A percentile compares a stretch with the other conserved stretches of the same genome.
Conservation (phyloP, 2,888 invertebrate species). For the Sclerodermus sp. region DNA sequence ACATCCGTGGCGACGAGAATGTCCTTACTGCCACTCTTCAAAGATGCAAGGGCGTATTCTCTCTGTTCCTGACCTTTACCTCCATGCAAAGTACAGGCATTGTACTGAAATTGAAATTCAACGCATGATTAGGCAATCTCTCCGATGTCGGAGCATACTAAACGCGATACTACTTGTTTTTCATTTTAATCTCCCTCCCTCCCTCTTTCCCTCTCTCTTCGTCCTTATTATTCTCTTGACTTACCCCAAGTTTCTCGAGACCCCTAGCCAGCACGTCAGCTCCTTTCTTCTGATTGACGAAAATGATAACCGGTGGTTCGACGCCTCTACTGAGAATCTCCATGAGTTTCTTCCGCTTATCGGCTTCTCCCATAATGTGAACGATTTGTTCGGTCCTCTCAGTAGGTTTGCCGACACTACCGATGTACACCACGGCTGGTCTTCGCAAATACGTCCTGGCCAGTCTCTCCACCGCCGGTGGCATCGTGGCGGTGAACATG, state of each 20-base stretch:
- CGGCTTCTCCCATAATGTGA: conserved; percentile 91
- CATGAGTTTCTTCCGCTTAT: conserved; percentile 95
- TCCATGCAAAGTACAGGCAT: conserved; percentile 96
- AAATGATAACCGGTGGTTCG: conserved; percentile 98
- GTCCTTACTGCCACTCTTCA: conserved; percentile 95
- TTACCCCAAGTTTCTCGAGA: conserved; percentile 87
- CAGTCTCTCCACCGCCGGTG: conserved; percentile 93
- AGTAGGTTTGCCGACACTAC: conserved; percentile 94
- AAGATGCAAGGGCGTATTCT: conserved; percentile 95
- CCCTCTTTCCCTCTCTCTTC: too few relatives aligned
- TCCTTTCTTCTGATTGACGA: conserved; percentile 99
- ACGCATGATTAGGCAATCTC: too few relatives aligned
- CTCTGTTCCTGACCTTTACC: conserved; percentile 99
- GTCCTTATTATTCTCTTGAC: conserved; percentile 32
- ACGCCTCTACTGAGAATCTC: conserved; percentile 87
- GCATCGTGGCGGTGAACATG: conserved; percentile 99
- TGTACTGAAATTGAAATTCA: conserved; percentile 65
- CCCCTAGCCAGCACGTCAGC: conserved; percentile 97
- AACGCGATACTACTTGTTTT: not conserved
- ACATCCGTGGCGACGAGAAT: conserved; percentile 99
- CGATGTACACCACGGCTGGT: conserved; percentile 97
- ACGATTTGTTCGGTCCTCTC: conserved; percentile 98
- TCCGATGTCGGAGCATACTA: too few relatives aligned
- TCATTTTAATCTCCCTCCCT: not conserved
- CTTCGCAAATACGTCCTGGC: conserved; percentile 92